Evolutionary conservation across 2,113 vertebrate species (phyloP).

Genomic region (Lynx canadensis): DNA sequence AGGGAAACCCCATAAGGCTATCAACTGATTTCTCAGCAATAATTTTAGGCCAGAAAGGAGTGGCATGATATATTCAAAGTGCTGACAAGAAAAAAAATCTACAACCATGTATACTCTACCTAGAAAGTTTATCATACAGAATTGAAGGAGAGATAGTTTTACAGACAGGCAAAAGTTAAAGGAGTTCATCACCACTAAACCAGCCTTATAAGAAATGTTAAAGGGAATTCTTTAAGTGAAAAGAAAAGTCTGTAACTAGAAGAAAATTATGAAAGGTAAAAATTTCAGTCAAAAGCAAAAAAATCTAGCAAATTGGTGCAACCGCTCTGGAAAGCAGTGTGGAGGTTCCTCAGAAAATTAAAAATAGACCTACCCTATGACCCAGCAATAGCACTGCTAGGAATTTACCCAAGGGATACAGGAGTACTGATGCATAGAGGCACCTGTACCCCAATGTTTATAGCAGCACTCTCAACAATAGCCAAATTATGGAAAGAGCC

Average conservation of each 20-base stretch:
- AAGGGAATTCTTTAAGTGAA: background rate
- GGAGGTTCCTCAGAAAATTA: no score
- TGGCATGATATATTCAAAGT: background rate
- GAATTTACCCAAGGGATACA: no score
- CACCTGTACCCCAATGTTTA: no score
- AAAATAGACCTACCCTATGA: no score
- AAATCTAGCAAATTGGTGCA: background rate
- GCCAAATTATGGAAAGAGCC: no score
- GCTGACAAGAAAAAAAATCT: background rate
- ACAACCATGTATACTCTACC: background rate
- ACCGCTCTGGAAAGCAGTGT: no score
- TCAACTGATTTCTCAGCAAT: background rate
- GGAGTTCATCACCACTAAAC: background rate
- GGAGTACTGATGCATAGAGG: no score
- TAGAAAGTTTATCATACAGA: background rate
- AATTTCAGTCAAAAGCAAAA: background rate
- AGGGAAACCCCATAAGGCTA: background rate
- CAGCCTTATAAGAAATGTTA: background rate
- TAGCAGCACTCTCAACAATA: no score
- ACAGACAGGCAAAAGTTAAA: background rate
- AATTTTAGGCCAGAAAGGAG: background rate
- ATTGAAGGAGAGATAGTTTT: background rate
- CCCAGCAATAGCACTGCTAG: no score
- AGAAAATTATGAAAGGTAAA: background rate
- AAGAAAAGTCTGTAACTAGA: background rate